Conservation (phyloP, 1,140 invertebrate genomes). For the Drosophila subobscura region DNA sequence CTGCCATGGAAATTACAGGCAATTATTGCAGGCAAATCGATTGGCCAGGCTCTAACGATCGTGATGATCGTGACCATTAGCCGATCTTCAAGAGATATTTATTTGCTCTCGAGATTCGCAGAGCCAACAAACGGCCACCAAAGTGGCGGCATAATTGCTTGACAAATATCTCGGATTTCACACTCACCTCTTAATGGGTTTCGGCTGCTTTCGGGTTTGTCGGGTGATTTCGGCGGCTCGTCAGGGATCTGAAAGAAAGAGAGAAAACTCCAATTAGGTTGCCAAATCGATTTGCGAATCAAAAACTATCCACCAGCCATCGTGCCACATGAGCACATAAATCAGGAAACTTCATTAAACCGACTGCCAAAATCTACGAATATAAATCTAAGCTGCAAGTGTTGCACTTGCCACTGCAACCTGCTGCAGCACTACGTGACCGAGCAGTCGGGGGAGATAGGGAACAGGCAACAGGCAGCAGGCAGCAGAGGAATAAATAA, state of each 20-base stretch:
- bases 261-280: conserved; percentile 43
- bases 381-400: conserved; percentile 61
- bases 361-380: conserved; percentile 73
- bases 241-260: conserved; percentile 19
- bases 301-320: conserved; percentile 16
- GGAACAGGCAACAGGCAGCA: background rate
- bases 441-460: conserved; percentile 26
- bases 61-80: conserved; percentile 14
- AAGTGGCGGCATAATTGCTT: conserved; percentile 22
- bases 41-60: conserved; percentile 4
- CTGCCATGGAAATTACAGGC: conserved; percentile 1
- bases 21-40: background rate
- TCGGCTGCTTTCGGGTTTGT: conserved; percentile 4
- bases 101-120: conserved; percentile 2
- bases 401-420: conserved; percentile 28
- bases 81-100: conserved; percentile 14
- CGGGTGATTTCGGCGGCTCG: background rate
- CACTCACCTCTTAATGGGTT: conserved; percentile 49
- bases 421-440: conserved; percentile 46
- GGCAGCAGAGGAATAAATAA: conserved; percentile 63
- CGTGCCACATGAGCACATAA: conserved; percentile 48
- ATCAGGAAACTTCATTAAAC: conserved; percentile 75
- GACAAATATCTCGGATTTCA: conserved; percentile 12
- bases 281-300: conserved; percentile 53
- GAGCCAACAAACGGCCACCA: no score